Evolutionary conservation across 2,888 invertebrate genomes (phyloP).

Genomic region (Desoria tigrina): DNA sequence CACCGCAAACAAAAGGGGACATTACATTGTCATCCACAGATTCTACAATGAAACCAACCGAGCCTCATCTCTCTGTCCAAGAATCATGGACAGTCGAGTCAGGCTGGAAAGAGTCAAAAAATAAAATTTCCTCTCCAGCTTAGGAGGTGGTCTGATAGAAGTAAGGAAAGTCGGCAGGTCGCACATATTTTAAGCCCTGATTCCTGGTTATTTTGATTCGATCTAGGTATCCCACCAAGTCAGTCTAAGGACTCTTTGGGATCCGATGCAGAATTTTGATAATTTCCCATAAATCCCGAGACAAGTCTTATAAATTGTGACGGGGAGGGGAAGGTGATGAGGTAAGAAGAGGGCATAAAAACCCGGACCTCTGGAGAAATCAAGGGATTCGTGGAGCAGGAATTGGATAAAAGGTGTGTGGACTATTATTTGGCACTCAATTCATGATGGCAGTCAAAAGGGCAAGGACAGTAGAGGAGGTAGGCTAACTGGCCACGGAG

Average conservation of each 20-base stretch:
- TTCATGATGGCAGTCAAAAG: constrained; percentile 42
- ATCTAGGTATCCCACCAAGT: constrained; percentile 5
- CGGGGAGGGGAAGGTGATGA: constrained; percentile 13
- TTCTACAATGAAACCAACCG: no score
- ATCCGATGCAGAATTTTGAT: constrained; percentile 16
- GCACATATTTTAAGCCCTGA: no score
- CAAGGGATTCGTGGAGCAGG: neutral
- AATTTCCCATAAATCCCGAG: constrained; percentile 15
- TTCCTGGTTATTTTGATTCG: neutral
- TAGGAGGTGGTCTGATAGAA: constrained; percentile 6
- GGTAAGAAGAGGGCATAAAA: constrained; percentile 19
- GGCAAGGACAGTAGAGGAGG: constrained; percentile 42
- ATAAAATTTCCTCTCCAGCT: neutral
- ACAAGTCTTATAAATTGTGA: constrained; percentile 15
- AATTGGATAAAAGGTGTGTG: constrained; percentile 40
- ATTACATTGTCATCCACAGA: no score
- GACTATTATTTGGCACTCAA: constrained; percentile 47
- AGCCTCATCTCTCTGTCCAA: no score
- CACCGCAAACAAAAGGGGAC: no score
- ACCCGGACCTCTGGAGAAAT: neutral
- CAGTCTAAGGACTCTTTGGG: neutral
- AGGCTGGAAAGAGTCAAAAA: no score
- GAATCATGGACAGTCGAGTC: no score
- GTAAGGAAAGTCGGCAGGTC: no score
- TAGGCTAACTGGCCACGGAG: constrained; percentile 42